Conservation (phyloP, 2,888 invertebrate species). For the Luperina testacea region DNA sequence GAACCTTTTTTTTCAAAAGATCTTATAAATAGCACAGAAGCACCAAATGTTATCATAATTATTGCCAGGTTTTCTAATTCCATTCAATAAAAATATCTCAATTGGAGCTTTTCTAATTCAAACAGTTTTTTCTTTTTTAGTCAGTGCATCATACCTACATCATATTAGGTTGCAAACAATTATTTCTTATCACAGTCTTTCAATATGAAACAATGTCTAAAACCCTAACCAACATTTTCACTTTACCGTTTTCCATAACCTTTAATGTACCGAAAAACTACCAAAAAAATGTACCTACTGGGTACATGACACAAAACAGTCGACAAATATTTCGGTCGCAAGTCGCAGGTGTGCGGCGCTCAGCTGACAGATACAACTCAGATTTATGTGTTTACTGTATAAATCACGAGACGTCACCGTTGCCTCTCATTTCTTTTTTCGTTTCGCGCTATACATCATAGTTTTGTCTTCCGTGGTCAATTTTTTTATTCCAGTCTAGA, state of each 20-base stretch:
- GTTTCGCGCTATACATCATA: slow-evolving; percentile 83
- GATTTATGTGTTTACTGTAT: slow-evolving; percentile 91
- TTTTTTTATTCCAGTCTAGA: slow-evolving; percentile 63
- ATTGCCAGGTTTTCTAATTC: not conserved
- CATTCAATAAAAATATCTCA: not conserved
- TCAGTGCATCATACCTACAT: not conserved
- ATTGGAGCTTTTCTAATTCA: not conserved
- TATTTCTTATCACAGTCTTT: not conserved
- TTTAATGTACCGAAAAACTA: not conserved
- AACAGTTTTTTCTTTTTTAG: not conserved
- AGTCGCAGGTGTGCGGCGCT: slow-evolving; percentile 67
- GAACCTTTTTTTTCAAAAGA: not conserved
- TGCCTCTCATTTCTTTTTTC: slow-evolving; percentile 82
- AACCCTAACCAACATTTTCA: not conserved
- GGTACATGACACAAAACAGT: slow-evolving; percentile 32
- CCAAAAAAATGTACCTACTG: not conserved
- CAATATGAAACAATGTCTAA: not conserved
- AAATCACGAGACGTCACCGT: slow-evolving; percentile 86
- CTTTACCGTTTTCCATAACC: not conserved
- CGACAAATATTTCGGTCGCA: slow-evolving; percentile 67
- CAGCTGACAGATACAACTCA: slow-evolving; percentile 88
- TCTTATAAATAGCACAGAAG: not conserved
- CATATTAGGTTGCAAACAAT: not conserved
- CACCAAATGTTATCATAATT: not conserved
- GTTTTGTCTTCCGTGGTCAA: slow-evolving; percentile 82